These are phyloP conservation scores for Diplosoma virens DNA, from an alignment of 23 tunicate species.

Conservation along the genomic window DNA sequence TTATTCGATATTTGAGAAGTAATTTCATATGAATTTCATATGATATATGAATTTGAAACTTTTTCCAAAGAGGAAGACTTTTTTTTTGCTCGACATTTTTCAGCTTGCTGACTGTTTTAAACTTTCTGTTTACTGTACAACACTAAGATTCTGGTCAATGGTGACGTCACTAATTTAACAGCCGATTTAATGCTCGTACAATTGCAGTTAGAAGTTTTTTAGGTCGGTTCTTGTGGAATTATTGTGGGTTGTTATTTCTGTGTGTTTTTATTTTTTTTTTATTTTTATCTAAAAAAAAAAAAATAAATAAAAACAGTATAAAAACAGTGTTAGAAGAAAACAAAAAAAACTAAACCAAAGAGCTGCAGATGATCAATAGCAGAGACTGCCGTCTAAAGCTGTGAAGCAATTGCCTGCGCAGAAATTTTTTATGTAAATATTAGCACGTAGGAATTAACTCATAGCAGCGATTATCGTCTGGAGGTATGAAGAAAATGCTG, in stretches of 20 bases:
- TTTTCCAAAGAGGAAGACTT: too few species aligned
- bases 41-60: too few species aligned
- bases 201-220: conserved; percentile 4
- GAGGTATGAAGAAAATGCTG: conserved; percentile 3
- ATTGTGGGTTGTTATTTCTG: background rate
- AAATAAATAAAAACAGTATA: too few species aligned
- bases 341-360: conserved; percentile 10
- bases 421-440: background rate
- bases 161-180: conserved; percentile 7
- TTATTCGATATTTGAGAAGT: too few species aligned
- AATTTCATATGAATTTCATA: too few species aligned
- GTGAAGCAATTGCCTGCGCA: conserved; percentile 21
- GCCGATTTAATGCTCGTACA: conserved; percentile 17
- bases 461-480: conserved; percentile 11
- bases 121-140: background rate
- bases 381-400: conserved; percentile 16
- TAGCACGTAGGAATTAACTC: conserved; percentile 13
- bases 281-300: too few species aligned
- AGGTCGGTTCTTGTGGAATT: conserved; percentile 12
- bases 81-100: too few species aligned
- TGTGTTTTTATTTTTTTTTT: too few species aligned
- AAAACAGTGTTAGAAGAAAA: conserved; percentile 8
- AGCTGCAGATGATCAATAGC: conserved; percentile 11
- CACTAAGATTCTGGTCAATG: conserved; percentile 3
- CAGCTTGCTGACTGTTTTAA: background rate